A percentile compares a stretch with the other conserved stretches of the same genome.
phyloP scores from a whole-genome alignment of 2,113 vertebrate species.

The Empidonax alnorum region DNA sequence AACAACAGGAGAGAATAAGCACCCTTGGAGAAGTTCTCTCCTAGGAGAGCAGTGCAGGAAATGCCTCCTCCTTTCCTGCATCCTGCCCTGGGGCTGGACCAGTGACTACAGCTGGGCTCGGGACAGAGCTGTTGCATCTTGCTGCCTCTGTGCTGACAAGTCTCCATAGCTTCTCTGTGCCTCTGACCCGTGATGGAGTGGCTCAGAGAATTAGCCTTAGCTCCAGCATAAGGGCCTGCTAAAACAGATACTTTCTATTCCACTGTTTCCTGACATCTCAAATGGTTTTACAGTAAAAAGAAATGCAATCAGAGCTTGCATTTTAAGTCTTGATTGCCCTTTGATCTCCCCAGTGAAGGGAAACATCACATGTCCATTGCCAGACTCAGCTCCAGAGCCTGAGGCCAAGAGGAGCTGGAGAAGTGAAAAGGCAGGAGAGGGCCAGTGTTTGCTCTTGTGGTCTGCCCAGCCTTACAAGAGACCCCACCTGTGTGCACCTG shows the following conservation, averaged over 20 bases:
- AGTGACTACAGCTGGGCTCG: not conserved
- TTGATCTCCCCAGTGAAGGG: not conserved
- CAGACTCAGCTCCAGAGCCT: not conserved
- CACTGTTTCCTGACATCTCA: not conserved
- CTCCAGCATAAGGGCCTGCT: not conserved
- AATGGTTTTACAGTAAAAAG: not conserved
- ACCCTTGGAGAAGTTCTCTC: not conserved
- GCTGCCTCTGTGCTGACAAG: not conserved
- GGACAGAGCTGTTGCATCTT: not conserved
- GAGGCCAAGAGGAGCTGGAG: not conserved
- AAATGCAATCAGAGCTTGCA: not conserved
- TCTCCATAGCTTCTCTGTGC: not conserved
- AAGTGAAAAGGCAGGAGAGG: not conserved
- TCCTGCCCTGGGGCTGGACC: not conserved
- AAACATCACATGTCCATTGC: not conserved
- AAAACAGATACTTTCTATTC: not conserved
- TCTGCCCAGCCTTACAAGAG: not conserved
- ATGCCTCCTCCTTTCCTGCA: fast-evolving
- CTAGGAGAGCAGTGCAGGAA: not conserved
- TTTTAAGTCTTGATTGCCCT: not conserved
- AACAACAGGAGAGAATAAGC: not conserved
- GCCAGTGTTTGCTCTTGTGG: not conserved
- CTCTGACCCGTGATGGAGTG: not conserved
- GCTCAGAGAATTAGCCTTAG: not conserved
- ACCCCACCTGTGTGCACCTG: not conserved